Conservation (phyloP, 2,113 vertebrate species). For the Tachuris rubrigastra region DNA sequence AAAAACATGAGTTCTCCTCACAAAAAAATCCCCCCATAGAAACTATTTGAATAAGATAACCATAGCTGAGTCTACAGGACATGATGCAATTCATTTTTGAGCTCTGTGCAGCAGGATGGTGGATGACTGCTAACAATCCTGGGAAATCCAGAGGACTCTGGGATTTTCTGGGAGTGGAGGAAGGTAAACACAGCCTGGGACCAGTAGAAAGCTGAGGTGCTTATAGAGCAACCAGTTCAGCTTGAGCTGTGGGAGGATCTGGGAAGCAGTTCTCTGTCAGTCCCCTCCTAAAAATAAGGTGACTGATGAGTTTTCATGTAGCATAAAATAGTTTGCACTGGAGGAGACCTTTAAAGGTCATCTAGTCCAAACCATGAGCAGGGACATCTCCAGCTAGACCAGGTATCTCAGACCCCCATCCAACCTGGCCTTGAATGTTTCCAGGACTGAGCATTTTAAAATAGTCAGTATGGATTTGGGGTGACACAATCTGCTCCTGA, state of each 20-base stretch:
- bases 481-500: background rate
- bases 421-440: background rate
- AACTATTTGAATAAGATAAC: background rate
- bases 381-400: background rate
- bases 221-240: background rate
- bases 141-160: background rate
- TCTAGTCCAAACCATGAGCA: background rate
- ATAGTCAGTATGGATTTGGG: background rate
- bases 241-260: background rate
- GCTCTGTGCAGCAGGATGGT: background rate
- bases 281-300: background rate
- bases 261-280: background rate
- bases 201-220: background rate
- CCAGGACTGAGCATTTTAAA: background rate
- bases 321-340: background rate
- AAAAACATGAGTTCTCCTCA: background rate
- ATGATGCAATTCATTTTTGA: background rate
- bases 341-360: background rate
- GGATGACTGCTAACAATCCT: background rate
- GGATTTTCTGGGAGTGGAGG: background rate
- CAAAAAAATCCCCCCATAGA: background rate
- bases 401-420: background rate
- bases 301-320: background rate
- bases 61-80: background rate
- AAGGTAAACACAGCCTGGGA: background rate